Evolutionary conservation across 2,888 invertebrate genomes (phyloP).

Genomic region (Acanthopleura granulata): DNA sequence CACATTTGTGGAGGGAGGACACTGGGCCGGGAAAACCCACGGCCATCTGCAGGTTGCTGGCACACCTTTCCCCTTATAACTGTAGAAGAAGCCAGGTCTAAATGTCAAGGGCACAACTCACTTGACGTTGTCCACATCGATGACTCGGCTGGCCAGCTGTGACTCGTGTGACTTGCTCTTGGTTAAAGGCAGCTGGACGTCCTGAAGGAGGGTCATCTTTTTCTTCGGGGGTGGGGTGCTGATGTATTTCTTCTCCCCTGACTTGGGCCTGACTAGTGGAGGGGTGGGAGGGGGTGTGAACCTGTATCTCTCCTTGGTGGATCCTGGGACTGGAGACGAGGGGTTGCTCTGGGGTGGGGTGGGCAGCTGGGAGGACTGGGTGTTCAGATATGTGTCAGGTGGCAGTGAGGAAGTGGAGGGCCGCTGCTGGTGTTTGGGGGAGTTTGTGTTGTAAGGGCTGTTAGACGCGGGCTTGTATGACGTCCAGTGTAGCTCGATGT

Average conservation of each 20-base stretch:
- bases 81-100: no score
- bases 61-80: no score
- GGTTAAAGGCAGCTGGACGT: conserved; percentile 77
- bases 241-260: conserved; percentile 76
- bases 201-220: conserved; percentile 77
- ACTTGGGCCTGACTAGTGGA: conserved; percentile 68
- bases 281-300: conserved; percentile 74
- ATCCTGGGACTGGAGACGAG: conserved; percentile 55
- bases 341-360: conserved; percentile 68
- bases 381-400: conserved; percentile 44
- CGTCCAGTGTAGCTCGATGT: conserved; percentile 89
- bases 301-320: conserved; percentile 47
- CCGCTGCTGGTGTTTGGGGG: conserved; percentile 34
- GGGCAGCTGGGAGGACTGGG: conserved; percentile 72
- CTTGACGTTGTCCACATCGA: conserved; percentile 68
- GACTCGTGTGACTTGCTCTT: conserved; percentile 95
- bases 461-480: conserved; percentile 71
- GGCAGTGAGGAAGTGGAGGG: conserved; percentile 62
- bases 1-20: no score
- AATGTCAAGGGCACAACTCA: conserved; percentile 39
- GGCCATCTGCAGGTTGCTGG: no score
- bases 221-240: conserved; percentile 86
- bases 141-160: conserved; percentile 80
- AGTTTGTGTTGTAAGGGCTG: conserved; percentile 64
- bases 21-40: no score